Conservation (phyloP, 2,797 vertebrate species). For the Champsocephalus esox region DNA sequence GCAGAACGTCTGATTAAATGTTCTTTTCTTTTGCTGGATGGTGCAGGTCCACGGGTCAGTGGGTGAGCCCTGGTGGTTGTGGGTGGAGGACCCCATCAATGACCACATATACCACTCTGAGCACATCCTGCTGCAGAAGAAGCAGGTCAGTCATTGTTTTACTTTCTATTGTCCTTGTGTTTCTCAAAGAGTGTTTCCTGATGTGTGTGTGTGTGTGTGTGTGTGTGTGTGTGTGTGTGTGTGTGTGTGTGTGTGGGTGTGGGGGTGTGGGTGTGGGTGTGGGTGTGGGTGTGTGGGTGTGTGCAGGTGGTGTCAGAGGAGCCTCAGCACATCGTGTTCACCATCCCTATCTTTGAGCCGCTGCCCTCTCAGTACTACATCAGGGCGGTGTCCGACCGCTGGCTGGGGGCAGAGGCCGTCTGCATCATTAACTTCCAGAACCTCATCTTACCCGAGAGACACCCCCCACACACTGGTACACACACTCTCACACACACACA, state of each 20-base stretch:
- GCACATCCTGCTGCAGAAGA: slow-evolving; percentile 96
- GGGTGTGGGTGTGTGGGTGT: background rate
- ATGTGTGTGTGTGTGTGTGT: background rate
- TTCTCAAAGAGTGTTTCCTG: background rate
- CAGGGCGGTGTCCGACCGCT: slow-evolving; percentile 94
- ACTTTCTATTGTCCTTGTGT: rapidly evolving
- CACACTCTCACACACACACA: slow-evolving; percentile 6
- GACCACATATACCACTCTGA: slow-evolving; percentile 99
- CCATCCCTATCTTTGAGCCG: slow-evolving; percentile 98
- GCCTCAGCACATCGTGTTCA: slow-evolving; percentile 93
- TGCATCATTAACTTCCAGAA: slow-evolving; percentile 98
- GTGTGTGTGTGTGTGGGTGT: background rate
- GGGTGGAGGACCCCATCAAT: slow-evolving; percentile 98
- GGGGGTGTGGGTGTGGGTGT: background rate
- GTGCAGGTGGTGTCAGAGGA: slow-evolving; percentile 91
- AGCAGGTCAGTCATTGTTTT: slow-evolving; percentile 85
- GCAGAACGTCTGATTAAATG: background rate
- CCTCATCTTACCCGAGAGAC: slow-evolving; percentile 96
- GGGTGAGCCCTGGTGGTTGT: slow-evolving; percentile 98
- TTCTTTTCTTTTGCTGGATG: slow-evolving; percentile 16
- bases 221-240: background rate
- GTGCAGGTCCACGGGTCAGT: slow-evolving; percentile 89
- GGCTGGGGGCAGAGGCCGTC: slow-evolving; percentile 95
- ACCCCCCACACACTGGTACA: slow-evolving; percentile 97
- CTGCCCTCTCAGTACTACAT: slow-evolving; percentile 98